A percentile compares a stretch with the other conserved stretches of the same genome.
Conservation (phyloP, 2,888 invertebrate species). For the Archips crataeganus region DNA sequence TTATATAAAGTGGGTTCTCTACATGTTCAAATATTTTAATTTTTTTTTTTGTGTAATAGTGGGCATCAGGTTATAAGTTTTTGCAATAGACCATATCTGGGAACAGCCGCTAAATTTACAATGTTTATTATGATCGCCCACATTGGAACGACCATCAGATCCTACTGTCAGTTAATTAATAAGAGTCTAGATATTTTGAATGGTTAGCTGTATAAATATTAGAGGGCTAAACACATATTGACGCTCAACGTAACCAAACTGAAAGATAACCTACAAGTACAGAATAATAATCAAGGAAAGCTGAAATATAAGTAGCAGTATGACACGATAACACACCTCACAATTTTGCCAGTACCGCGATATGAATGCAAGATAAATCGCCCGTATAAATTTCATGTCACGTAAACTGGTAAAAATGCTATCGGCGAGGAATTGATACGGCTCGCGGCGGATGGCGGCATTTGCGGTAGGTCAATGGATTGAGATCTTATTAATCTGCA, state of each 20-base stretch:
- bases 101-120: no score
- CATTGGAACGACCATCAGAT: no score
- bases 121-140: no score
- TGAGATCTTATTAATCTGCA: constrained; percentile 51
- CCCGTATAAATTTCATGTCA: constrained; percentile 82
- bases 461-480: constrained; percentile 72
- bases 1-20: no score
- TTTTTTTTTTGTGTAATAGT: no score
- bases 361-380: constrained; percentile 83
- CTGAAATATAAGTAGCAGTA: constrained; percentile 64
- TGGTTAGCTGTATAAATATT: no score
- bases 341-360: constrained; percentile 77
- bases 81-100: no score
- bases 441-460: constrained; percentile 62
- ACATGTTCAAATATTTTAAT: no score
- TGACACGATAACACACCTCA: constrained; percentile 76
- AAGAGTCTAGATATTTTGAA: no score
- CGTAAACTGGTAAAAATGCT: constrained; percentile 82
- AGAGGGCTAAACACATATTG: no score
- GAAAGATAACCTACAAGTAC: not conserved
- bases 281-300: constrained; percentile 60
- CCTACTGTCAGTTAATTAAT: no score
- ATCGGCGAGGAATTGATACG: constrained; percentile 81
- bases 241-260: not conserved
- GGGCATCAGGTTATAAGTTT: no score